Conservation (phyloP, 2,797 vertebrate species). For the Phrynocephalus guinanensis region DNA sequence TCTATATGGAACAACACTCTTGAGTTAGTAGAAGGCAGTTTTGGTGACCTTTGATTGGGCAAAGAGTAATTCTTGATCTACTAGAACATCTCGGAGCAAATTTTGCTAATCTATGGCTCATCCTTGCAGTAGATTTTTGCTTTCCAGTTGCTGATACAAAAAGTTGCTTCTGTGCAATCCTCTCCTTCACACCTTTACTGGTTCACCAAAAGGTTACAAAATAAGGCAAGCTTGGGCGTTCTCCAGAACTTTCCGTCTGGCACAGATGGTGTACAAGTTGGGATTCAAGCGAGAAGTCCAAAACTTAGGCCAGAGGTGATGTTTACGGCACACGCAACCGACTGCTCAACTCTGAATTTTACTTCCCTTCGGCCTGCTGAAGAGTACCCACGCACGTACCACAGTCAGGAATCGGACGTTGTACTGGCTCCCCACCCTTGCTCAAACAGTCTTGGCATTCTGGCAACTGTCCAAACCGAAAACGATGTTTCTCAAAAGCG, state of each 20-base stretch:
- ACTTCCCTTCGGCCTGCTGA: no score
- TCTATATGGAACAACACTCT: background rate
- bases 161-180: background rate
- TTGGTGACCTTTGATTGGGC: no score
- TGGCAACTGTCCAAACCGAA: background rate
- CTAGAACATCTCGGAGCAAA: background rate
- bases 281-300: no score
- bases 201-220: background rate
- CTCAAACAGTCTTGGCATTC: constrained; percentile 8
- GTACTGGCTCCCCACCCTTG: background rate
- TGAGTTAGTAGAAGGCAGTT: background rate
- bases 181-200: no score
- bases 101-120: background rate
- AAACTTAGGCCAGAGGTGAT: no score
- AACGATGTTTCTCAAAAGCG: constrained; percentile 68
- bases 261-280: background rate
- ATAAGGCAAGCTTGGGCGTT: background rate
- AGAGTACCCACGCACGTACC: background rate
- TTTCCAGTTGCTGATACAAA: no score
- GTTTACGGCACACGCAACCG: no score
- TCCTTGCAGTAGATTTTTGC: background rate
- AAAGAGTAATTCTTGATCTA: background rate
- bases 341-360: no score
- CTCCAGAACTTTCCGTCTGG: no score
- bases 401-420: background rate